Base-by-base conservation (phyloP, 1,140 invertebrate species). In the Papilio polytes region DNA sequence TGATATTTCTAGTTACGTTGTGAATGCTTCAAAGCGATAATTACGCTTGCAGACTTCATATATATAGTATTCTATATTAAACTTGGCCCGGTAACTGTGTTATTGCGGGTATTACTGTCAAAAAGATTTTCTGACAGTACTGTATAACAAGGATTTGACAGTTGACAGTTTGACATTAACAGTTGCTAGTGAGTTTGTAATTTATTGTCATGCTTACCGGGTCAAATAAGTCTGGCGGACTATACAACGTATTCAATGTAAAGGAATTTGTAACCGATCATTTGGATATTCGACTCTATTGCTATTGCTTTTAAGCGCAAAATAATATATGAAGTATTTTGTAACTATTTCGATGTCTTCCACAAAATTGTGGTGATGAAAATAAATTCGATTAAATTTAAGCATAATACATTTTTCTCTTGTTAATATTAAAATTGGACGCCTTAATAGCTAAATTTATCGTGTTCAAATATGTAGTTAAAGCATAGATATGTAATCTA, bases 1-100 rank as follows among this genome's bases (percentile, higher is more conserved):
- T 41, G 18, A 18, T 78, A n/a, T 66, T 78, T 78, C 77, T 78
- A 78, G 77, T 56, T 78, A 78, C 77, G 77, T 41, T 41, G 36
- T 41, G 0, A 59, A 77, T 20, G 7, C 56, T 66, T 53, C 3
- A 46, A 63, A 63, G 53, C 66, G 53, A 63, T 41, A 41, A 41
- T 6, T 6, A 8, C 4, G 36, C 36, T 41, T 41, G 6, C 36
- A 7, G 36, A 41, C 7, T 41, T 41, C 36, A 41, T 41, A 41
- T 41, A 41, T 41, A 41, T 41, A 41, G 36, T 0, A 41, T 7
- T 41, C 36, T 41, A 36, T 41, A 41, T 20, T 1, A n/a, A n/a
- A 56, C 1, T 56, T 20, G 53, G 8, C 53, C 53, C 53, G 53
- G 53, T 56, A 18, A 20, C 10, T 46, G 1, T 10, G 44, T 9